Conservation (phyloP, 1,140 invertebrate genomes). For the Psilanteris sp. region DNA sequence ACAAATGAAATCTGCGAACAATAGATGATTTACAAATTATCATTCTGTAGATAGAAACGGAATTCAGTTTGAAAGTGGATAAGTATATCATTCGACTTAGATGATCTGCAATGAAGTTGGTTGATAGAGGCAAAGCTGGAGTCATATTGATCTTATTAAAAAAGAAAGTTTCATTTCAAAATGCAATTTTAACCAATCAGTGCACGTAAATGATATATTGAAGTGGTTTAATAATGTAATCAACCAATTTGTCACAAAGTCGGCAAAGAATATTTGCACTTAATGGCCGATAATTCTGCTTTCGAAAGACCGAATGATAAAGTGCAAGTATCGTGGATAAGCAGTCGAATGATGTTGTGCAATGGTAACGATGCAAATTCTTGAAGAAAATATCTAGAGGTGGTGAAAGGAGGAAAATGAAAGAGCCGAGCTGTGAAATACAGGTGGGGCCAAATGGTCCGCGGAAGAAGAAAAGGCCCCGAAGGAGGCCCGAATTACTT, state of each 20-base stretch:
- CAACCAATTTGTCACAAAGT: constrained; percentile 34
- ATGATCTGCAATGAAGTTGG: too few relatives aligned
- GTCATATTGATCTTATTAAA: too few relatives aligned
- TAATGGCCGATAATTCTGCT: constrained; percentile 35
- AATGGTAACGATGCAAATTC: constrained; percentile 35
- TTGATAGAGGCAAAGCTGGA: too few relatives aligned
- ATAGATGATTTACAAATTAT: too few relatives aligned
- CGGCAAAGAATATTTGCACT: constrained; percentile 20
- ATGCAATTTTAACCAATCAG: background rate
- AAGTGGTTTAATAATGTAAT: constrained; percentile 31
- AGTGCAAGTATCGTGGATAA: constrained; percentile 26
- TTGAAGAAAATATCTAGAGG: constrained; percentile 24
- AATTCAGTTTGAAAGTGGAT: too few relatives aligned
- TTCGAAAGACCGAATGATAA: constrained; percentile 26
- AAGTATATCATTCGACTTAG: too few relatives aligned
- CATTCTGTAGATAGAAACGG: too few relatives aligned
- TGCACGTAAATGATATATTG: constrained; percentile 21
- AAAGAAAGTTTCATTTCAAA: constrained; percentile 6
- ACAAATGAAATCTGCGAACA: too few relatives aligned
- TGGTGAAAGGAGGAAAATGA: constrained; percentile 46
- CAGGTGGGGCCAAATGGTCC: constrained; percentile 9
- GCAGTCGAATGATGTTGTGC: constrained; percentile 17
- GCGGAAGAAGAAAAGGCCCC: constrained; percentile 32
- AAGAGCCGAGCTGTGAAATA: constrained; percentile 16
- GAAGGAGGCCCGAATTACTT: constrained; percentile 60